Evolutionary conservation across 2,888 invertebrate species (phyloP).

Genomic region (Himalopsyche japonica): DNA sequence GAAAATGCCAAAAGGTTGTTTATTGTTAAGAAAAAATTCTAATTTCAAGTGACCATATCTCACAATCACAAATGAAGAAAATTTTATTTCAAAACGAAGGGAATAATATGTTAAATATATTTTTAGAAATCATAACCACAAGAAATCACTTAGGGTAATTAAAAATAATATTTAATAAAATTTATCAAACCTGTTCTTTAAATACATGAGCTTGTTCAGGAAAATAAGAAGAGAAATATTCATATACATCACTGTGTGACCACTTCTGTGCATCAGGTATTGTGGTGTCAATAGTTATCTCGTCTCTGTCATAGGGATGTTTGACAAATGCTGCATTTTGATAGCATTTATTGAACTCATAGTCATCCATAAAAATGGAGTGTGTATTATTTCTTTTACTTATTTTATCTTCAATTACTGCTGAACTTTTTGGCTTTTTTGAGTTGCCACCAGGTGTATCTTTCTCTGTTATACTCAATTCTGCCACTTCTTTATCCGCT

Average conservation of each 20-base stretch:
- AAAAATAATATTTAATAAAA: not conserved
- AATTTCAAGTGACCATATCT: no score
- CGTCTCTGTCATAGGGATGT: slow-evolving; percentile 39
- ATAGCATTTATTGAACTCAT: slow-evolving; percentile 22
- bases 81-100: not conserved
- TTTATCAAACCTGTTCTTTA: slow-evolving; percentile 71
- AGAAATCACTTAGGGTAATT: not conserved
- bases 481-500: slow-evolving; percentile 9
- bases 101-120: not conserved
- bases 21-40: no score
- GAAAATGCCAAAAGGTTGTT: no score
- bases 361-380: slow-evolving; percentile 33
- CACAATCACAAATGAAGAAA: no score
- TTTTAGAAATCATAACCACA: not conserved
- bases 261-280: slow-evolving; percentile 82
- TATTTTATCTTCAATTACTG: not conserved
- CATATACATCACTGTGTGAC: slow-evolving; percentile 81
- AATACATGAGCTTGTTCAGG: slow-evolving; percentile 81
- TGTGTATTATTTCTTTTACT: not conserved
- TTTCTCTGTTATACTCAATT: not conserved
- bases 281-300: slow-evolving; percentile 61
- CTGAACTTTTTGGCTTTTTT: not conserved
- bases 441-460: not conserved
- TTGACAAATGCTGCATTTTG: slow-evolving; percentile 19
- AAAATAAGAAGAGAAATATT: slow-evolving; percentile 77